Percentiles rank a stretch among this genome's conserved stretches.
These are phyloP conservation scores for Talpa occidentalis DNA, from an alignment of 2,113 vertebrate genomes.

Conservation along the genomic window DNA sequence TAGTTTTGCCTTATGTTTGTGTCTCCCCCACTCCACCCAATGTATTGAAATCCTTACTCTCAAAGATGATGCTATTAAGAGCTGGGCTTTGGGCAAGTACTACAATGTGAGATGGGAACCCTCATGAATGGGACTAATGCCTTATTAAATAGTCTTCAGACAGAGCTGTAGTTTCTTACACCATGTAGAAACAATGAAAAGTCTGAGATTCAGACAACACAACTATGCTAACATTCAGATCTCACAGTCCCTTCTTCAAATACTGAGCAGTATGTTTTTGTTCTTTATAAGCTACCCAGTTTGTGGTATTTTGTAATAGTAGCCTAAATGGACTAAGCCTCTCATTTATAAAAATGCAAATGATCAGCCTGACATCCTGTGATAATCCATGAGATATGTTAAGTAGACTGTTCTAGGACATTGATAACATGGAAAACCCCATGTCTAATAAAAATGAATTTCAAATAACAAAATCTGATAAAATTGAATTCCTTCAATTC, in stretches of 20 bases:
- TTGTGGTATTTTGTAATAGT: neutral
- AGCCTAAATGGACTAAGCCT: neutral
- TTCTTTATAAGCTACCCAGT: neutral
- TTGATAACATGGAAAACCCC: neutral
- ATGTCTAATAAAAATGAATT: neutral
- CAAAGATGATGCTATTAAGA: neutral
- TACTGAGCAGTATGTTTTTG: neutral
- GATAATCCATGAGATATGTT: neutral
- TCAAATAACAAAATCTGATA: neutral
- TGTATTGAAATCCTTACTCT: neutral
- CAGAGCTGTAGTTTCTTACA: neutral
- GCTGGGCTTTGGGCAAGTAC: neutral
- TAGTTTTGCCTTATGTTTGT: neutral
- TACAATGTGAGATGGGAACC: neutral
- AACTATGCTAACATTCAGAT: neutral
- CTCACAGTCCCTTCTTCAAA: neutral
- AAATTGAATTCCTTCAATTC: neutral
- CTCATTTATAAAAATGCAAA: neutral
- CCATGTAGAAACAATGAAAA: neutral
- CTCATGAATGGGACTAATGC: neutral
- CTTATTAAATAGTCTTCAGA: neutral
- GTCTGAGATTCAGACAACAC: neutral
- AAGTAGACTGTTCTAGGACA: neutral
- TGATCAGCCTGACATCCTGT: neutral
- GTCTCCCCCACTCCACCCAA: neutral